Evolutionary conservation across 2,888 invertebrate species (phyloP).

Genomic region (Alviniconcha strummeri): DNA sequence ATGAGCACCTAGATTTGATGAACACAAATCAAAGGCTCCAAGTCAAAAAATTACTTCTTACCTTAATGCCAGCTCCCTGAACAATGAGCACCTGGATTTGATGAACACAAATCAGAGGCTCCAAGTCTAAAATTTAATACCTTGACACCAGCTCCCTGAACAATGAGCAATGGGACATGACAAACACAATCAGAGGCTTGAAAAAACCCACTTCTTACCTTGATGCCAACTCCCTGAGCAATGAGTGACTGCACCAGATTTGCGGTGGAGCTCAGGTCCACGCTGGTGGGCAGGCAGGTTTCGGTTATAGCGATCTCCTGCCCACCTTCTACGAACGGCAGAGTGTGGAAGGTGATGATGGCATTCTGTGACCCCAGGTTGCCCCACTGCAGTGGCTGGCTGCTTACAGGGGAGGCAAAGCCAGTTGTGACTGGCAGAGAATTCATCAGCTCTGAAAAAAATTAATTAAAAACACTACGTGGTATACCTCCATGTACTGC

Average conservation of each 20-base stretch:
- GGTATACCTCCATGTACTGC: too few relatives aligned
- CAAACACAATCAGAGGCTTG: too few relatives aligned
- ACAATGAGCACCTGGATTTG: too few relatives aligned
- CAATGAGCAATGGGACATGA: too few relatives aligned
- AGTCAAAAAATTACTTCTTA: too few relatives aligned
- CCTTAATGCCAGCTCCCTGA: too few relatives aligned
- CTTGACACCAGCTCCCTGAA: too few relatives aligned
- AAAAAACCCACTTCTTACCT: not conserved
- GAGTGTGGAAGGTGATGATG: constrained; percentile 38
- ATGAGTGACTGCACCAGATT: constrained; percentile 30
- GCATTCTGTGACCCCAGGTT: constrained; percentile 31
- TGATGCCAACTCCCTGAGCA: constrained; percentile 1
- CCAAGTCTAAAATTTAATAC: too few relatives aligned
- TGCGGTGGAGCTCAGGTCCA: constrained; percentile 11
- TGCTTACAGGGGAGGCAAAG: not conserved
- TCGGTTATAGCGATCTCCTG: constrained; percentile 26
- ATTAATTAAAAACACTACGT: too few relatives aligned
- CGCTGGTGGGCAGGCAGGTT: not conserved
- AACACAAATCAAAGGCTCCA: too few relatives aligned
- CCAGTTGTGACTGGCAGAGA: not conserved
- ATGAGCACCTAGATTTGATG: too few relatives aligned
- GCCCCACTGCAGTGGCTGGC: constrained; percentile 29
- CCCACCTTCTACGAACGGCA: constrained; percentile 35
- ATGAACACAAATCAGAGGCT: too few relatives aligned
- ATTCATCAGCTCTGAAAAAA: constrained; percentile 21